Percentiles rank a stretch among this genome's conserved stretches.
These are phyloP conservation scores for Watsonalla binaria DNA, from an alignment of 2,888 invertebrate genomes.

Conservation along the genomic window DNA sequence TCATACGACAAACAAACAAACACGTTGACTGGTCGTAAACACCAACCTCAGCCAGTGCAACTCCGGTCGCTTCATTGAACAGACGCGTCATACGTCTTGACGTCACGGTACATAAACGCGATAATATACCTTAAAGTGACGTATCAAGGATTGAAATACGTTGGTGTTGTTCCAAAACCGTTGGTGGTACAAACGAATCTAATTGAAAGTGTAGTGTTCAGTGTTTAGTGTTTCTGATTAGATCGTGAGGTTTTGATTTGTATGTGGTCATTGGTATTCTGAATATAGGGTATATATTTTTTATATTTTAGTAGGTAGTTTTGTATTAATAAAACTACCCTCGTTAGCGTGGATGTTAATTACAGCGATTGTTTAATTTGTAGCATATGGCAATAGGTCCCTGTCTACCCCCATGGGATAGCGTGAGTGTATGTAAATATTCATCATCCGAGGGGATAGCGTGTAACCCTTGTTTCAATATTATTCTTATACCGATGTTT, in stretches of 20 bases:
- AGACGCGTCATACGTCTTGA: not conserved
- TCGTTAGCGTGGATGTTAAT: too few relatives aligned
- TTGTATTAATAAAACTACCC: not conserved
- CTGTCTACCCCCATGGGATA: too few relatives aligned
- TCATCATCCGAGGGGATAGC: too few relatives aligned
- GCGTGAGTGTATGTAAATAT: too few relatives aligned
- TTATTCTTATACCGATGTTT: too few relatives aligned
- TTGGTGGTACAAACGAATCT: not conserved
- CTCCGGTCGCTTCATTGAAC: not conserved
- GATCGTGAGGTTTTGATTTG: constrained; percentile 2
- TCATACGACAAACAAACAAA: not conserved
- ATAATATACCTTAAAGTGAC: not conserved
- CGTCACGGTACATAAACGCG: not conserved
- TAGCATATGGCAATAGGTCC: too few relatives aligned
- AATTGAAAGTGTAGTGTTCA: constrained; percentile 5
- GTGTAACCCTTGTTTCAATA: too few relatives aligned
- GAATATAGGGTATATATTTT: too few relatives aligned
- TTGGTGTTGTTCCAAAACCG: not conserved
- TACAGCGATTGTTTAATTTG: too few relatives aligned
- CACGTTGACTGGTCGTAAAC: not conserved
- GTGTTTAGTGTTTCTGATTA: constrained; percentile 28
- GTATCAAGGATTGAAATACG: not conserved
- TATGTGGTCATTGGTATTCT: not conserved
- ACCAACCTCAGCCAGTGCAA: not conserved
- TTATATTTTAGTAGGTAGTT: not conserved